Percentiles rank a stretch among this genome's conserved stretches.
These are phyloP conservation scores for Chascanopsetta lugubris DNA, from an alignment of 2,113 vertebrate genomes.

Conservation along the genomic window DNA sequence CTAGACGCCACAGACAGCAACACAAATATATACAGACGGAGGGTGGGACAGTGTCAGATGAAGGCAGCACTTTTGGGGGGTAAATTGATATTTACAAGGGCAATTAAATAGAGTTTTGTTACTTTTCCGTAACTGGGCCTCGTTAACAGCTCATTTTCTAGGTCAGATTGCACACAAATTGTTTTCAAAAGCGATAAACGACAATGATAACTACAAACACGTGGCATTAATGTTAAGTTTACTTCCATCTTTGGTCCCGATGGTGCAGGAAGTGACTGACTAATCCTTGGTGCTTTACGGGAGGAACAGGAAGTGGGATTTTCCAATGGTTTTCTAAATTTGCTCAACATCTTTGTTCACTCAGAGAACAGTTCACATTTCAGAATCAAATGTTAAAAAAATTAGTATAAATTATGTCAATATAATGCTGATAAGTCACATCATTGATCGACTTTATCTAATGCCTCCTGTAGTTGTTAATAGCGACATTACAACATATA, in stretches of 20 bases:
- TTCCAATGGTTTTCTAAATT: constrained; percentile 24
- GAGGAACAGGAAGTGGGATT: constrained; percentile 36
- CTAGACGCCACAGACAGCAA: constrained; percentile 76
- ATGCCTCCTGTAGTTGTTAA: too few relatives aligned
- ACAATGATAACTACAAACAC: too few relatives aligned
- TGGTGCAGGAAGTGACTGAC: not conserved
- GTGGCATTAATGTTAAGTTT: not conserved
- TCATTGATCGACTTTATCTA: too few relatives aligned
- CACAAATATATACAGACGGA: constrained; percentile 28
- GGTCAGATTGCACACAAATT: not conserved
- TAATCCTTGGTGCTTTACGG: not conserved
- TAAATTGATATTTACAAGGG: too few relatives aligned
- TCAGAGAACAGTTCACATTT: not conserved
- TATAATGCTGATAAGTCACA: too few relatives aligned
- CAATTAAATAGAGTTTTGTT: too few relatives aligned
- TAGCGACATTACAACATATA: too few relatives aligned
- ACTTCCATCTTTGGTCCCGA: constrained; percentile 13
- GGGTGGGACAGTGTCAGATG: not conserved
- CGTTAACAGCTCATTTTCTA: too few relatives aligned
- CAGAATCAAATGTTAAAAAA: too few relatives aligned
- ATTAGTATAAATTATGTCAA: too few relatives aligned
- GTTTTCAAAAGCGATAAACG: too few relatives aligned
- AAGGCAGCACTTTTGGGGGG: not conserved
- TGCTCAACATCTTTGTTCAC: not conserved
- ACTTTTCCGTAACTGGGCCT: too few relatives aligned